These are phyloP conservation scores for Marasmarcha lunaedactyla DNA, from an alignment of 2,888 invertebrate species.

Conservation along the genomic window DNA sequence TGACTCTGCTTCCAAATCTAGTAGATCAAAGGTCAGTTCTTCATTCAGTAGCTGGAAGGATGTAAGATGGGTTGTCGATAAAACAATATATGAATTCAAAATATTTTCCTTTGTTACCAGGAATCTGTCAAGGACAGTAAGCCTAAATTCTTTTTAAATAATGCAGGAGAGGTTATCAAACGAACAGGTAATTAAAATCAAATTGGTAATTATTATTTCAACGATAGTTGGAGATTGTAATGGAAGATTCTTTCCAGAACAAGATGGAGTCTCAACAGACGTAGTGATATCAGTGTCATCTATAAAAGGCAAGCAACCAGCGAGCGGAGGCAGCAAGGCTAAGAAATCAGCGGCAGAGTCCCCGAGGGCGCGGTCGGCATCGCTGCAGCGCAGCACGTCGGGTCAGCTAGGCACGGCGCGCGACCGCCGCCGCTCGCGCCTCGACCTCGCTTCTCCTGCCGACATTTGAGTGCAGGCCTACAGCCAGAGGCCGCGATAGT, in stretches of 20 bases:
- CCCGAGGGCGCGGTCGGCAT: conserved; percentile 42
- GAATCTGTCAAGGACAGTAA: conserved; percentile 60
- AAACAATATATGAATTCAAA: no score
- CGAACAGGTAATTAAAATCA: conserved; percentile 39
- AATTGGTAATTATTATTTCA: background rate
- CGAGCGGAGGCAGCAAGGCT: conserved; percentile 54
- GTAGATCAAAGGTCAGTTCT: conserved; percentile 53
- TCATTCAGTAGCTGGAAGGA: background rate
- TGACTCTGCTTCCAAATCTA: conserved; percentile 66
- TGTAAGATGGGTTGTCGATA: no score
- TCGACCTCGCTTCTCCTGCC: conserved; percentile 50
- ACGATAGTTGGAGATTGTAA: no score
- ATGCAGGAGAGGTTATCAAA: conserved; percentile 63
- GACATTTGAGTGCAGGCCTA: conserved; percentile 32
- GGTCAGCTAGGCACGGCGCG: conserved; percentile 43
- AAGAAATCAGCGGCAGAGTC: conserved; percentile 58
- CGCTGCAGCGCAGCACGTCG: conserved; percentile 55
- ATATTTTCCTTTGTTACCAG: conserved; percentile 22
- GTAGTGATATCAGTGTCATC: conserved; percentile 56
- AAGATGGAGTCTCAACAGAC: conserved; percentile 48
- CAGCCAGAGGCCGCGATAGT: conserved; percentile 9
- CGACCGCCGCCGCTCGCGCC: conserved; percentile 51
- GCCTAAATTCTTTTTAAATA: conserved; percentile 62
- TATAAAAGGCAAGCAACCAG: conserved; percentile 62
- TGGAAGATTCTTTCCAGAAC: conserved; percentile 26